Base-by-base conservation (phyloP, 1,140 invertebrate genomes). In the Bombus terrestris region DNA sequence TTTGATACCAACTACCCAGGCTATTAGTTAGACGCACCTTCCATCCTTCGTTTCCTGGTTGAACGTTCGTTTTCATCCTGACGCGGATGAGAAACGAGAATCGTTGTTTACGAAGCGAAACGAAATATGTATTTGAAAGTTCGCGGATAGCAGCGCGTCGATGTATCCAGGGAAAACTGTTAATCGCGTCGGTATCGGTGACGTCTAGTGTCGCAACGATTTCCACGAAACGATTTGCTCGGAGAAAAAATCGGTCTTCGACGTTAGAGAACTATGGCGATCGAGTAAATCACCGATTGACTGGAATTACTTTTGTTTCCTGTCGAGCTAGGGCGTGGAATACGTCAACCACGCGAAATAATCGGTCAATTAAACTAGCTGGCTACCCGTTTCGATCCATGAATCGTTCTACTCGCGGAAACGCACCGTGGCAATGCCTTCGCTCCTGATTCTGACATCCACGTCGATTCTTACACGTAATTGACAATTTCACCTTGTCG, bases 351-450 rank as follows among this genome's bases (percentile, higher is more conserved):
- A 64, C 80, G 72, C 62, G 85, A 86, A 86, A 86, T 86, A 76
- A 86, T 86, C 85, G 84, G 72, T 83, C 85, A 71, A 86, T 86
- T 86, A 76, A 86, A 85, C 32, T 13, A 53, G 43, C 59, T 22
- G 43, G 69, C 43, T 53, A 43, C 84, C 37, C 78, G 78, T 68
- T 35, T 57, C 53, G 47, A 41, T 32, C 74, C 84, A 39, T 37
- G 79, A 82, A 59, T 82, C 79, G 79, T 35, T 86, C 32, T 10
- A 10, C 18, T 25, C 62, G 43, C 59, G 57, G 62, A 81, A 81
- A 83, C 37, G 78, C 69, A 15, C 2, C 64, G 53, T 32, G 1
- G 13, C 39, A 4, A 43, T 57, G 39, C 78, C 71, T 68, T 25
- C 28, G 53, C 28, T 62, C 32, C 25, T 4, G 57, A 1, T 6